A percentile compares a stretch with the other conserved stretches of the same genome.
Evolutionary conservation across 2,888 invertebrate species (phyloP).

Genomic region (Troides aeacus): DNA sequence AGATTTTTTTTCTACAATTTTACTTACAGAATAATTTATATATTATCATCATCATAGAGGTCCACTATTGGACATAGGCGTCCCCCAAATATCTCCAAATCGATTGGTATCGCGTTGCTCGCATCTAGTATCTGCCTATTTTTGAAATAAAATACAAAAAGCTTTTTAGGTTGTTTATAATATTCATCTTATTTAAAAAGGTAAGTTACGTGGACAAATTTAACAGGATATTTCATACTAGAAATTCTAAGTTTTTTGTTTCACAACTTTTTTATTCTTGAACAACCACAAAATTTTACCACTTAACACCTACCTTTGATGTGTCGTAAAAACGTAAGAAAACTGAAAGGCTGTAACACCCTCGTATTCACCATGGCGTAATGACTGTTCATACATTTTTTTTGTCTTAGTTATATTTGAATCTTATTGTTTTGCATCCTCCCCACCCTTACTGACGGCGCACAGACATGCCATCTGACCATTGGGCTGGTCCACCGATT

Average conservation of each 20-base stretch:
- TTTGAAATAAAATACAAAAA: too few species aligned
- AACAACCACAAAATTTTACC: not conserved
- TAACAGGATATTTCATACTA: not conserved
- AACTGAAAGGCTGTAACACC: not conserved
- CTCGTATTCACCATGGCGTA: not conserved
- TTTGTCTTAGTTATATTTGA: not conserved
- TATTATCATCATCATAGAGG: too few species aligned
- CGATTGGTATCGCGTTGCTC: too few species aligned
- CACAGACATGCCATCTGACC: too few species aligned
- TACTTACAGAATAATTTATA: not conserved
- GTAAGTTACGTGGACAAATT: conserved; percentile 1
- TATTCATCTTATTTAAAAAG: not conserved
- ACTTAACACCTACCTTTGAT: conserved; percentile 2
- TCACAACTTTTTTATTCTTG: too few species aligned
- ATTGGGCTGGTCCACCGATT: too few species aligned
- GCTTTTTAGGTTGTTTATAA: not conserved
- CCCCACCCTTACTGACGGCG: too few species aligned
- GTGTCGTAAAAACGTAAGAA: conserved; percentile 8
- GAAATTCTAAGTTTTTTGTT: not conserved
- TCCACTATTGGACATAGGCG: too few species aligned
- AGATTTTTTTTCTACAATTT: not conserved
- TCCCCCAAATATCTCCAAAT: too few species aligned
- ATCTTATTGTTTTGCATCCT: not conserved
- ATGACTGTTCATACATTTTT: not conserved
- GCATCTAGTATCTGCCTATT: too few species aligned